Evolutionary conservation across 2,797 vertebrate genomes (phyloP).

Genomic region (Carcharodon carcharias): DNA sequence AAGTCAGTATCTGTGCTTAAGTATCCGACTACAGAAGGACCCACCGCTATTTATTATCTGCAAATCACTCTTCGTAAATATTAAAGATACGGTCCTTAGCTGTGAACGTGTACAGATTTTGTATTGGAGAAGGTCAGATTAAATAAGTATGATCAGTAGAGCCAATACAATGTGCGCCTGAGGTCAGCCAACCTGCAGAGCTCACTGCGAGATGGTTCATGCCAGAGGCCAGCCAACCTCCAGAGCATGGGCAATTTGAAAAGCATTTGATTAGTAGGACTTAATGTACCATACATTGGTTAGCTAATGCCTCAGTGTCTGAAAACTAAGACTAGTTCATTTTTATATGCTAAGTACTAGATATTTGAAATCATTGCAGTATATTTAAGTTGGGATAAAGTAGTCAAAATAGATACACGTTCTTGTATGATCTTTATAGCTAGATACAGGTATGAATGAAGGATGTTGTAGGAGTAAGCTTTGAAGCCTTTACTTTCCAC

Average conservation of each 20-base stretch:
- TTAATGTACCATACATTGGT: not conserved
- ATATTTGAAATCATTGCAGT: not conserved
- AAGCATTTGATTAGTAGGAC: not conserved
- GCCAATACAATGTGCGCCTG: slow-evolving; percentile 43
- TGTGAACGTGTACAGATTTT: too few relatives aligned
- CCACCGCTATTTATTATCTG: not conserved
- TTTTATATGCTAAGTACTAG: not conserved
- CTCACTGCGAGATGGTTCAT: slow-evolving; percentile 35
- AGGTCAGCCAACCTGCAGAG: slow-evolving; percentile 67
- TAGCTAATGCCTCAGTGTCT: not conserved
- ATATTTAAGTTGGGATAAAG: not conserved
- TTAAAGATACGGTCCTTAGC: not conserved
- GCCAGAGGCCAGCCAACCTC: slow-evolving; percentile 53
- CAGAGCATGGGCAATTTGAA: not conserved
- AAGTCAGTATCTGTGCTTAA: not conserved
- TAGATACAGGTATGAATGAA: not conserved
- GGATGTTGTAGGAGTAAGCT: too few relatives aligned
- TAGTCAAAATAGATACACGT: not conserved
- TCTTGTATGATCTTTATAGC: not conserved
- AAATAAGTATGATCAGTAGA: not conserved
- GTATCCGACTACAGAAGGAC: not conserved
- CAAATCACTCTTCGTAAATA: not conserved
- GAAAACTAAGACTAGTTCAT: not conserved
- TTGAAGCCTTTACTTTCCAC: not conserved
- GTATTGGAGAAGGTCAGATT: not conserved